Evolutionary conservation across 2,888 invertebrate species (phyloP), one percentile per base, ranked within the genome.

Genomic region (Falcaria lacertinaria): DNA sequence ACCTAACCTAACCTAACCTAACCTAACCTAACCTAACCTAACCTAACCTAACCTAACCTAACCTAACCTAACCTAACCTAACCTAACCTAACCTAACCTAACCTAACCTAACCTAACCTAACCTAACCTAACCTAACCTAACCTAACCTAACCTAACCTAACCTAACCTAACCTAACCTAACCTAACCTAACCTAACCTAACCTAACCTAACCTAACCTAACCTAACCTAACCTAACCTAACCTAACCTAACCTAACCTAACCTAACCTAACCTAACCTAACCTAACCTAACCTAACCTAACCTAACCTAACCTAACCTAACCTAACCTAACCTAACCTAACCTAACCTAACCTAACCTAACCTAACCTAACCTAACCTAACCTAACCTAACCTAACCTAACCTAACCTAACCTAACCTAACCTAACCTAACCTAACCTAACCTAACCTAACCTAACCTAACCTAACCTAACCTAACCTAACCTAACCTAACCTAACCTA

Each of bases 1-100:
- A 44, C 47, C 45, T 43, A 43, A 43, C 43, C 45, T 45, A 50
- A 45, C 45, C 47, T 47, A 47, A 47, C 45, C 45, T 45, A 45
- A 44, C 47, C 49, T 49, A 49, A 49, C 49, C 49, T 49, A 49
- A 49, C 49, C 49, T 49, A 49, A 49, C 49, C 49, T 46, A 49
- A 49, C 49, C 49, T 49, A 49, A 49, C 49, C 49, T 49, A 49
- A 49, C 49, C 49, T 49, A 49, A 49, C 49, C 49, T 49, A 49
- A 48, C 45, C 45, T 45, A 45, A 45, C 45, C 45, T 45, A 45
- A 45, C 45, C 45, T 42, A 48, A 48, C 48, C 45, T 45, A 45
- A 45, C 48, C 45, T 45, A 48, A 45, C 48, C 48, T 45, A 42
- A 39, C 41, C 42, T 33, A 34, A 34, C 42, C 34, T 40, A 40